phyloP scores from a whole-genome alignment of 2,888 invertebrate genomes.

The Pristionchus arcanus region DNA sequence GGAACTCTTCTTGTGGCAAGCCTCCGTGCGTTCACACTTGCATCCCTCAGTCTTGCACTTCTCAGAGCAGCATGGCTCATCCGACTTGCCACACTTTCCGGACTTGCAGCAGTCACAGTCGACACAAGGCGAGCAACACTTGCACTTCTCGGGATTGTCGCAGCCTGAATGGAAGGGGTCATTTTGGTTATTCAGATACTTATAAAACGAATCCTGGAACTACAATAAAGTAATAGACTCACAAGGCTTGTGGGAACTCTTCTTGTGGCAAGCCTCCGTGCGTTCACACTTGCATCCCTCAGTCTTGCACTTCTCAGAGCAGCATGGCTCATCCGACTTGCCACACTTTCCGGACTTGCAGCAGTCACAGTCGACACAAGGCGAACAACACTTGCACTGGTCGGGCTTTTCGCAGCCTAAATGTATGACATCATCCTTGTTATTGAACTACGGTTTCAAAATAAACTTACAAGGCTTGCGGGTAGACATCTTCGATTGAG shows the following conservation, averaged over 20 bases:
- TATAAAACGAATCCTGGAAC: not conserved
- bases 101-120: conserved; percentile 28
- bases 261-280: conserved; percentile 10
- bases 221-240: not conserved
- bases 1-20: conserved; percentile 11
- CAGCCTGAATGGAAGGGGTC: not conserved
- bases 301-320: conserved; percentile 30
- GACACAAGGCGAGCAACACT: not conserved
- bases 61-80: not conserved
- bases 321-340: not conserved
- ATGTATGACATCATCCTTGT: not conserved
- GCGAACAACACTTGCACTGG: not conserved
- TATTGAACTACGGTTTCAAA: not conserved
- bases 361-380: conserved; percentile 13
- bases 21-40: conserved; percentile 37
- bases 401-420: not conserved
- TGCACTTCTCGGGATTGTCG: not conserved
- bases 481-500: not conserved
- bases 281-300: conserved; percentile 35
- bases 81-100: not conserved
- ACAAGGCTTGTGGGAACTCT: not conserved
- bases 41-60: conserved; percentile 27
- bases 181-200: not conserved
- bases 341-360: conserved; percentile 4
- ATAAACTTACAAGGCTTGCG: conserved; percentile 8